Evolutionary conservation across 2,113 vertebrate species (phyloP).

Genomic region (Tychaedon coryphoeus): DNA sequence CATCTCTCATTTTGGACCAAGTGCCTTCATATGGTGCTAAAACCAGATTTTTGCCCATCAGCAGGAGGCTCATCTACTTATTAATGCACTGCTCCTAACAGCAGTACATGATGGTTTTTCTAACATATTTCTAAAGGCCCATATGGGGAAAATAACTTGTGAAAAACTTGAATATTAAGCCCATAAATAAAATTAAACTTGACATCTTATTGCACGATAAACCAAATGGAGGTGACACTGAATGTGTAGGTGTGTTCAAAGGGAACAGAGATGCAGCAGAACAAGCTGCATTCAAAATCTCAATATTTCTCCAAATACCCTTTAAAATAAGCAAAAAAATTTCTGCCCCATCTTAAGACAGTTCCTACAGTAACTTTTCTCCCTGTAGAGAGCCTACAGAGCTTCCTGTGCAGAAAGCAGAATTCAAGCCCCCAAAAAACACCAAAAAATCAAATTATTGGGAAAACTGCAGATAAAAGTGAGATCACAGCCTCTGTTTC

Average conservation of each 20-base stretch:
- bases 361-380: background rate
- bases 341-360: background rate
- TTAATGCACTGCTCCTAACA: background rate
- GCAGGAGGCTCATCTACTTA: background rate
- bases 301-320: background rate
- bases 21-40: background rate
- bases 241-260: background rate
- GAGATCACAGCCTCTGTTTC: background rate
- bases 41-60: background rate
- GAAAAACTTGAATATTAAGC: slow-evolving; percentile 29
- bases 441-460: background rate
- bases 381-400: background rate
- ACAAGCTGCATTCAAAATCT: background rate
- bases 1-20: background rate
- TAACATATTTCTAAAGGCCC: slow-evolving; percentile 8
- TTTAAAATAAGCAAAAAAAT: background rate
- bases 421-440: rapidly evolving
- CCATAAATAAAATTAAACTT: slow-evolving; percentile 29
- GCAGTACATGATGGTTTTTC: background rate
- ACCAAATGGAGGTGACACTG: background rate
- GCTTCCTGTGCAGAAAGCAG: background rate
- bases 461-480: background rate
- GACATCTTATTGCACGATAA: background rate
- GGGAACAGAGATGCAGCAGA: background rate
- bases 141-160: background rate